phyloP scores from a whole-genome alignment of 2,113 vertebrate species.

The Ageneiosus marmoratus region DNA sequence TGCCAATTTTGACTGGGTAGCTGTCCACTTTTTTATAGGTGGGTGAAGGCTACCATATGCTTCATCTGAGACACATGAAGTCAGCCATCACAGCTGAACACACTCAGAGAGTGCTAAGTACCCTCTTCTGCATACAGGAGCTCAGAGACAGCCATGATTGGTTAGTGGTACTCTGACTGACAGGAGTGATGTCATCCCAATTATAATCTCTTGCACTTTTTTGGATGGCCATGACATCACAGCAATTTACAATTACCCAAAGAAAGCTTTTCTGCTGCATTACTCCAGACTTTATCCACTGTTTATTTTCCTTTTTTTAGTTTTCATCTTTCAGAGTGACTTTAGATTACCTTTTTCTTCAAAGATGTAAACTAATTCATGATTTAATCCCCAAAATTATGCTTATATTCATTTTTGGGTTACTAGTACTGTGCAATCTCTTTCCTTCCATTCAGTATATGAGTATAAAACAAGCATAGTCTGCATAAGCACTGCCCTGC shows the following conservation, averaged over 20 bases:
- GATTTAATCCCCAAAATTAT: not conserved
- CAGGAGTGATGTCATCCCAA: not conserved
- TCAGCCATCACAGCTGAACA: not conserved
- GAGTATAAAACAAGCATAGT: not conserved
- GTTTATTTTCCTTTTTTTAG: not conserved
- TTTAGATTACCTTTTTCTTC: not conserved
- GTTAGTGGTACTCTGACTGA: not conserved
- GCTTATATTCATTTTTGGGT: not conserved
- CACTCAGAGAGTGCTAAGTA: not conserved
- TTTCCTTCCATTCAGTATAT: not conserved
- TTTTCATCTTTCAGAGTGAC: not conserved
- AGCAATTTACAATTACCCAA: not conserved
- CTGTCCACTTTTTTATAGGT: not conserved
- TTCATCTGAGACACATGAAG: not conserved
- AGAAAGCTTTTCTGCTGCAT: not conserved
- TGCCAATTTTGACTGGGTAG: not conserved
- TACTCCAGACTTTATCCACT: not conserved
- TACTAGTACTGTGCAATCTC: not conserved
- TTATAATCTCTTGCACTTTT: not conserved
- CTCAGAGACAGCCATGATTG: not conserved
- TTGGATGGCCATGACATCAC: not conserved
- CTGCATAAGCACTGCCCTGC: not conserved
- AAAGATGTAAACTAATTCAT: not conserved
- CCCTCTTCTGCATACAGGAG: not conserved
- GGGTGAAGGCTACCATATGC: not conserved